These are phyloP conservation scores for Odontophorus gujanensis DNA, from an alignment of 2,113 vertebrate genomes.

Conservation along the genomic window DNA sequence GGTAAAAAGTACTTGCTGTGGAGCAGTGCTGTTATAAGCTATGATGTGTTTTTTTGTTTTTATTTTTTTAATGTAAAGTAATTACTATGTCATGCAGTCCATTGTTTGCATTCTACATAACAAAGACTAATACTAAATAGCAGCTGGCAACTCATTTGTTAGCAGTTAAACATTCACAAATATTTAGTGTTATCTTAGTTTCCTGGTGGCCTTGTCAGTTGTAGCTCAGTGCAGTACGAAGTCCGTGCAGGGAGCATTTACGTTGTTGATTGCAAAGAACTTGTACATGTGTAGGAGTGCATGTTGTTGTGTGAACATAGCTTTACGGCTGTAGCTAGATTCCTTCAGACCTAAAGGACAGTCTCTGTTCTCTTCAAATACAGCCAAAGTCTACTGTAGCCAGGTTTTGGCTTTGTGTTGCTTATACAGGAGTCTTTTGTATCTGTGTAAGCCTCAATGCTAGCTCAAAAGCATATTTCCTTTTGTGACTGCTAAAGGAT, in stretches of 20 bases:
- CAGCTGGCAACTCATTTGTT: not conserved
- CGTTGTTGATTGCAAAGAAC: not conserved
- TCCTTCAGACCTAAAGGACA: not conserved
- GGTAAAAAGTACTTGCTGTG: not conserved
- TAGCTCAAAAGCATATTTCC: not conserved
- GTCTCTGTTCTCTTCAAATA: not conserved
- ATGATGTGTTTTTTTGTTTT: not conserved
- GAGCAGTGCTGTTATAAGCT: not conserved
- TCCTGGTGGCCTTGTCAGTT: conserved; percentile 10
- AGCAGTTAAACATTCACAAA: conserved; percentile 43
- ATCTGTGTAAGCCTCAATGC: not conserved
- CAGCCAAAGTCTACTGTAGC: not conserved
- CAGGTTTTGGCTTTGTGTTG: not conserved
- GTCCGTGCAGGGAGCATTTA: not conserved
- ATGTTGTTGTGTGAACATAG: not conserved
- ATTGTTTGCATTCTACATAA: not conserved
- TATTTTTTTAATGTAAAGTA: not conserved
- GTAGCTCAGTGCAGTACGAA: not conserved
- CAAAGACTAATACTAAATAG: not conserved
- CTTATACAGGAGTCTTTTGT: not conserved
- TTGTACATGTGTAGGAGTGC: not conserved
- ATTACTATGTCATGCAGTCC: not conserved
- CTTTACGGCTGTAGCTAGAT: not conserved
- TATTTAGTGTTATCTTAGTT: not conserved
- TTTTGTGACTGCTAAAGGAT: not conserved